phyloP scores from a whole-genome alignment of 2,113 vertebrate genomes.

The Lates calcarifer region DNA sequence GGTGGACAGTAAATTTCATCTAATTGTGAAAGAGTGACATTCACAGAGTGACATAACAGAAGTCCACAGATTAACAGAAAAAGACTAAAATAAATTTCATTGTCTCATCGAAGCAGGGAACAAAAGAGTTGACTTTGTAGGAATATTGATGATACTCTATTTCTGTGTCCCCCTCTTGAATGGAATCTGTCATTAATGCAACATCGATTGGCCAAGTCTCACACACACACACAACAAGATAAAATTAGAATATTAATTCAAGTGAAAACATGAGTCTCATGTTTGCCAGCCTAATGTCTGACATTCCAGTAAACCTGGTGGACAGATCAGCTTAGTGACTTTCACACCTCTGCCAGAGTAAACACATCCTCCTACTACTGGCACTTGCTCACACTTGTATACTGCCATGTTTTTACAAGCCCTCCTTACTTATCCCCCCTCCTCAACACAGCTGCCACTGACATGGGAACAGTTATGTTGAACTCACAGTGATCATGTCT shows the following conservation, averaged over 20 bases:
- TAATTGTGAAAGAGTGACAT: slow-evolving; percentile 57
- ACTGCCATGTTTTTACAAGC: slow-evolving; percentile 80
- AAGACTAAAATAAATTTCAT: background rate
- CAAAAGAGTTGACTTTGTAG: background rate
- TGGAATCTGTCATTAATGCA: background rate
- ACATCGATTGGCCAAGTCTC: background rate
- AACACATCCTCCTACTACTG: slow-evolving; percentile 75
- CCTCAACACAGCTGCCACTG: slow-evolving; percentile 42
- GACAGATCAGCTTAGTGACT: slow-evolving; percentile 64
- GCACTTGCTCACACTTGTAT: slow-evolving; percentile 79
- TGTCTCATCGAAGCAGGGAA: background rate
- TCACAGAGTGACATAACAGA: background rate
- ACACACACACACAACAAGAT: background rate
- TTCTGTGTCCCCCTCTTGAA: accelerated
- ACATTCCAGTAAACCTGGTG: slow-evolving; percentile 59
- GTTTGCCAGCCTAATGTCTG: slow-evolving; percentile 25
- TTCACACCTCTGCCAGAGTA: slow-evolving; percentile 82
- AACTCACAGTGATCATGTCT: background rate
- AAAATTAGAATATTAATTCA: background rate
- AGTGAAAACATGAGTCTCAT: background rate
- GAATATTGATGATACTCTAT: background rate
- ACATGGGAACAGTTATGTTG: slow-evolving; percentile 57
- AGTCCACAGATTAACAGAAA: background rate
- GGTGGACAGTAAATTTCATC: slow-evolving; percentile 71
- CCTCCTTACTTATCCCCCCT: background rate